phyloP scores from a whole-genome alignment of 2,113 vertebrate genomes.

The Polyodon spathula region DNA sequence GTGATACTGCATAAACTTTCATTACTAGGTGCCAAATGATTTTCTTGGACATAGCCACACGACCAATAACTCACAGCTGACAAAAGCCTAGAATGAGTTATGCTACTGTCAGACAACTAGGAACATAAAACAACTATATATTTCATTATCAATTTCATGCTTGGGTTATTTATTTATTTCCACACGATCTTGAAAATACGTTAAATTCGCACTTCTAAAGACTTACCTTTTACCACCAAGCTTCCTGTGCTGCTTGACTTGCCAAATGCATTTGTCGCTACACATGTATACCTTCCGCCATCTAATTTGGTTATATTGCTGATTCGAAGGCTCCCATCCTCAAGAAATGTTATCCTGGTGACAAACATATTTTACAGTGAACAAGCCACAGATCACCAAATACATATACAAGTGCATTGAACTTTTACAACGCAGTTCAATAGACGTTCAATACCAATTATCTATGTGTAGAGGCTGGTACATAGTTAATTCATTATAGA shows the following conservation, averaged over 20 bases:
- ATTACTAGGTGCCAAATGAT: constrained; percentile 22
- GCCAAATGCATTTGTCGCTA: constrained; percentile 72
- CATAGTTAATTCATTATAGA: too few relatives aligned
- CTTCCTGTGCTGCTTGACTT: constrained; percentile 58
- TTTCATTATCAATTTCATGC: constrained; percentile 67
- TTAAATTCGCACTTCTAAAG: constrained; percentile 16
- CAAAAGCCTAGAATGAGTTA: constrained; percentile 56
- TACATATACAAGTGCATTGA: too few relatives aligned
- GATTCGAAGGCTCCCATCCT: constrained; percentile 71
- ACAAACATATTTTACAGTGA: constrained; percentile 2
- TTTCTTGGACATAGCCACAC: constrained; percentile 33
- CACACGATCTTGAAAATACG: constrained; percentile 28
- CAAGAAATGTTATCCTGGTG: constrained; percentile 43
- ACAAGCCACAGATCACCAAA: too few relatives aligned
- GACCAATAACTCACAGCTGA: constrained; percentile 63
- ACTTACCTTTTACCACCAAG: constrained; percentile 74
- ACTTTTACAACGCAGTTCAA: too few relatives aligned
- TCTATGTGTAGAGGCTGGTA: too few relatives aligned
- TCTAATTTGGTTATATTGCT: constrained; percentile 62
- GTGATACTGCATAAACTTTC: constrained; percentile 29
- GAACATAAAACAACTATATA: constrained; percentile 58
- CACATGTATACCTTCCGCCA: constrained; percentile 62
- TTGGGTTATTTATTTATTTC: constrained; percentile 40
- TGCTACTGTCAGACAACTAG: constrained; percentile 52
- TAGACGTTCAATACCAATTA: too few relatives aligned